These are phyloP conservation scores for Pteria penguin DNA, from an alignment of 2,888 invertebrate genomes.

Conservation along the genomic window DNA sequence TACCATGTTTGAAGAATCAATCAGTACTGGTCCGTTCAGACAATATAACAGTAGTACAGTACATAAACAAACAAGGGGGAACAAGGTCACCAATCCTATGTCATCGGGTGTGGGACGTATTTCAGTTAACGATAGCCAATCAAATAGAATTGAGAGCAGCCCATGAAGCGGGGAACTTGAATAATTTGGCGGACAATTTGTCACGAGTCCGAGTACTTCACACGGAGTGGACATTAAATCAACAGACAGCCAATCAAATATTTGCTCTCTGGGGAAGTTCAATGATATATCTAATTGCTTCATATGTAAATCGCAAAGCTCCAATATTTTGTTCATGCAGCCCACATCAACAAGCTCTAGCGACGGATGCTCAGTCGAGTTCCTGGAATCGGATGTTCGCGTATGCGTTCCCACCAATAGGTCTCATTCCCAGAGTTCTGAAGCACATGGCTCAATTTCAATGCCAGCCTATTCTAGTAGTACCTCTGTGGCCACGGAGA, in stretches of 20 bases:
- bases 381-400: constrained; percentile 22
- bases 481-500: constrained; percentile 30
- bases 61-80: constrained; percentile 36
- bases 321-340: constrained; percentile 22
- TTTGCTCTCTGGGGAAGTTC: constrained; percentile 20
- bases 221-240: constrained; percentile 13
- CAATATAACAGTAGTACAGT: constrained; percentile 43
- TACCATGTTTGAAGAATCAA: constrained; percentile 5
- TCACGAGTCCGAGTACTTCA: not conserved
- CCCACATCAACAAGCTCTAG: constrained; percentile 11
- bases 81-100: constrained; percentile 33
- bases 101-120: constrained; percentile 12
- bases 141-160: constrained; percentile 28
- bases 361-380: constrained; percentile 29
- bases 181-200: constrained; percentile 35
- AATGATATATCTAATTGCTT: constrained; percentile 34
- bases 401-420: constrained; percentile 35
- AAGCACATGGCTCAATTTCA: constrained; percentile 34
- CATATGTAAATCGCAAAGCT: constrained; percentile 18
- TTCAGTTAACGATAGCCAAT: constrained; percentile 20
- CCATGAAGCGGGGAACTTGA: constrained; percentile 26
- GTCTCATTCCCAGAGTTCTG: constrained; percentile 31
- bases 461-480: constrained; percentile 32
- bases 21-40: constrained; percentile 34
- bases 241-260: not conserved